Base-by-base conservation (phyloP, 2,888 invertebrate genomes). In the Leucophenga maculata region DNA sequence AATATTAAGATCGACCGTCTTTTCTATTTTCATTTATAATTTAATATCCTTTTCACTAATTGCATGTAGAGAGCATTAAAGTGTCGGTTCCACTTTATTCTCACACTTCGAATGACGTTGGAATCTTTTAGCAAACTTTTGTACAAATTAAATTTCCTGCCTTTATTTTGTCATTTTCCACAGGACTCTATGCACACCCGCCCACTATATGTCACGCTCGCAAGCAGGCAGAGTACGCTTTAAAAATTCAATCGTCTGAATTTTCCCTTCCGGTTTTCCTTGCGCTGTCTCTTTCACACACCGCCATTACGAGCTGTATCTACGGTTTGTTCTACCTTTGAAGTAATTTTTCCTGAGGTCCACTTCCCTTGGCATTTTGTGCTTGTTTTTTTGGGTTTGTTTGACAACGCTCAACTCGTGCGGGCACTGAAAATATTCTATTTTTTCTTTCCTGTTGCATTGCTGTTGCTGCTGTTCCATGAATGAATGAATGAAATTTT, bases 291-390 rank as follows among this genome's bases (percentile, higher is more conserved):
- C 32, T 59, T 31, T 16, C 22, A 16, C 62, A 14, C 14, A n/a
- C 39, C n/a, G 8, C 14, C 31, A 39, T 60, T 46, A 44, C 22
- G 18, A 3, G 13, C 22, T 46, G 11, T 16, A 1, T 32, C 14
- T 32, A 1, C 18, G n/a, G 11, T 39, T 13, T 16, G 16, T 31
- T 57, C 48, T 18, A 46, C 46, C 62, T 60, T 60, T 16, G 13
- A 48, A 64, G 62, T 64, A 48, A 64, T 64, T 64, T 64, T 46
- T 64, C 62, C 62, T 22, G 26, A 64, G 62, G 62, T 48, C 16
- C 46, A 46, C 18, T 18, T 16, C 60, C 57, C 13, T 22, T 31
- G 31, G 22, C 55, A 55, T 20, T 55, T 22, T 55, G 20, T 18
- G 20, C 20, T 8, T 0, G 54, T 54, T 16, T 54, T n/a, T 16